Evolutionary conservation across 1,140 invertebrate genomes (phyloP).

Genomic region (Procambarus virginalis): DNA sequence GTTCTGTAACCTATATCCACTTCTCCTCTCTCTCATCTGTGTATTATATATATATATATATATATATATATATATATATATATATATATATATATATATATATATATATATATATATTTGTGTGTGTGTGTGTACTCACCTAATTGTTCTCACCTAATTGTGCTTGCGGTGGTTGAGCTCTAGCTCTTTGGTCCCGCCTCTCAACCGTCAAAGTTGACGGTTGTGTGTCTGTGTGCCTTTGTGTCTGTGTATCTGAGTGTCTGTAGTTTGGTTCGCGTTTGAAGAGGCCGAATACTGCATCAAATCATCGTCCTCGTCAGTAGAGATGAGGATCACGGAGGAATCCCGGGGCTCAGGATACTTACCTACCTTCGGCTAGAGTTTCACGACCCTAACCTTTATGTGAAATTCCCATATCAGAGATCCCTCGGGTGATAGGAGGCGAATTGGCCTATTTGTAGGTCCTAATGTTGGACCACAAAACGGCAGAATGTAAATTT

Average conservation of each 20-base stretch:
- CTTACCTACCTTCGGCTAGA: constrained; percentile 42
- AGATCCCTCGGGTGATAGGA: constrained; percentile 50
- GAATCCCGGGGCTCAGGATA: constrained; percentile 31
- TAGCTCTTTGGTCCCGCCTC: too few species aligned
- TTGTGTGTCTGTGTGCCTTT: too few species aligned
- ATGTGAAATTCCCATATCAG: constrained; percentile 64
- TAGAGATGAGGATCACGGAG: constrained; percentile 27
- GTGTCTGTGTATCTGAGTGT: too few species aligned
- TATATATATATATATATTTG: constrained; percentile 19
- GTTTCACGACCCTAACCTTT: constrained; percentile 63
- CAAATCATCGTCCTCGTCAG: constrained; percentile 18
- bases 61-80: constrained; percentile 9
- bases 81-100: constrained; percentile 10
- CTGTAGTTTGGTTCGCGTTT: too few species aligned
- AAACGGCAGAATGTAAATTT: constrained; percentile 58
- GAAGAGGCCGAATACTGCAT: neutral
- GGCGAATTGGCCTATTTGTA: constrained; percentile 56
- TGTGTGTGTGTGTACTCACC: neutral
- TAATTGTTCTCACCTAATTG: too few species aligned
- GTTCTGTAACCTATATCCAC: too few species aligned
- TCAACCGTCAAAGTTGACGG: too few species aligned
- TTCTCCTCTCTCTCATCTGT: too few species aligned
- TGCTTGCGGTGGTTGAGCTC: too few species aligned
- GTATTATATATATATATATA: neutral
- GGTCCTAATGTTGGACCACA: constrained; percentile 43